These are phyloP conservation scores for Jordanella pulchra DNA, from an alignment of 2,797 vertebrate genomes.

Conservation along the genomic window DNA sequence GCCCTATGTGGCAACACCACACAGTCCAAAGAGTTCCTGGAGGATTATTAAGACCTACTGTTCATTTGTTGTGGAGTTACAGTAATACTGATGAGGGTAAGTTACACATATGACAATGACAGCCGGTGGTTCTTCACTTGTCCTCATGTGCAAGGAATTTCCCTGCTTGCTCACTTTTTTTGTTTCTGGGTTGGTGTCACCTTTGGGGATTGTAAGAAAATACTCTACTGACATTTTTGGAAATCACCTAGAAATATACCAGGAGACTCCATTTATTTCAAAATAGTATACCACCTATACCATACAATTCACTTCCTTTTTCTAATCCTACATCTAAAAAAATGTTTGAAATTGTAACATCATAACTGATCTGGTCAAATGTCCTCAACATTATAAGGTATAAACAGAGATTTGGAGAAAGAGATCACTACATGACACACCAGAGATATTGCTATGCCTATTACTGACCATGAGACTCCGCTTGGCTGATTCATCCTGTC, in stretches of 20 bases:
- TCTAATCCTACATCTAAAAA: constrained; percentile 18
- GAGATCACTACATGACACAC: constrained; percentile 46
- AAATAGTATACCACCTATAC: constrained; percentile 14
- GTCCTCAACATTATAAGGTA: constrained; percentile 14
- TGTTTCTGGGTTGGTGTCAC: constrained; percentile 58
- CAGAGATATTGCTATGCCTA: constrained; percentile 42
- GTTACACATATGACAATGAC: constrained; percentile 75
- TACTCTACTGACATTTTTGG: constrained; percentile 34
- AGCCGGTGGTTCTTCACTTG: constrained; percentile 50
- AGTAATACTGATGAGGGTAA: constrained; percentile 62
- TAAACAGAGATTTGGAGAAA: constrained; percentile 19
- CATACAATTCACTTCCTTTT: background rate
- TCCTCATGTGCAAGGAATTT: constrained; percentile 78
- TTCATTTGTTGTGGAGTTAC: constrained; percentile 62
- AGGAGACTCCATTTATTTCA: constrained; percentile 7
- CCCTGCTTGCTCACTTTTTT: constrained; percentile 63
- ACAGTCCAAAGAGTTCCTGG: constrained; percentile 61
- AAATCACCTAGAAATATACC: constrained; percentile 27
- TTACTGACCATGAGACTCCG: constrained; percentile 53
- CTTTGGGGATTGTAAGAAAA: constrained; percentile 50
- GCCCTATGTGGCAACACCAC: constrained; percentile 56
- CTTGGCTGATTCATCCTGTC: constrained; percentile 71
- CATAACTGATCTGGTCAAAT: constrained; percentile 41
- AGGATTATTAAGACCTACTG: constrained; percentile 58
- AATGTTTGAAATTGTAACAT: constrained; percentile 29